These are phyloP conservation scores for Otolemur crassicaudatus DNA, from an alignment of 2,797 vertebrate genomes.

Conservation along the genomic window DNA sequence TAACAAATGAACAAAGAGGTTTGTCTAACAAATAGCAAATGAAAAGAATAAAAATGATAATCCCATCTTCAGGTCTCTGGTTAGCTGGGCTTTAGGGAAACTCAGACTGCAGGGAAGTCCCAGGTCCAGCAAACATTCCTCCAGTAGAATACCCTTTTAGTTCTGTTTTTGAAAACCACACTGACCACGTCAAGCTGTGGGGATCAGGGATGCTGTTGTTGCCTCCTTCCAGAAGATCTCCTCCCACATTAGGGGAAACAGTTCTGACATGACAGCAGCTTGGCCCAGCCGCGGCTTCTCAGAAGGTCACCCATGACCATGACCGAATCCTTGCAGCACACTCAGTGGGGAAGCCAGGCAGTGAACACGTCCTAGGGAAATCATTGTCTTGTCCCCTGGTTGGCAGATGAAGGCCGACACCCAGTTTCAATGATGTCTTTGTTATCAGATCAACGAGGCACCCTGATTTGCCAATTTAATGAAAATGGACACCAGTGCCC, in stretches of 20 bases:
- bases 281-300: slow-evolving; percentile 80
- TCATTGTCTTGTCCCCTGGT: slow-evolving; percentile 83
- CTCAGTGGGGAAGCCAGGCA: slow-evolving; percentile 79
- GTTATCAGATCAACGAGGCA: slow-evolving; percentile 93
- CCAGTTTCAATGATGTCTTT: slow-evolving; percentile 89
- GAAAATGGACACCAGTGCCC: slow-evolving; percentile 95
- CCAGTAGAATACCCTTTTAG: background rate
- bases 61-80: background rate
- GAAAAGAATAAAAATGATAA: background rate
- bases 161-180: slow-evolving; percentile 18
- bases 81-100: background rate
- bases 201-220: background rate
- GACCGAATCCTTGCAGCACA: slow-evolving; percentile 81
- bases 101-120: background rate
- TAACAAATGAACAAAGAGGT: background rate
- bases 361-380: slow-evolving; percentile 82
- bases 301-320: slow-evolving; percentile 88
- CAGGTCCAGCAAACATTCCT: background rate
- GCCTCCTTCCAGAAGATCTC: slow-evolving; percentile 30
- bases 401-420: slow-evolving; percentile 85
- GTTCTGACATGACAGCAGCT: slow-evolving; percentile 77
- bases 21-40: background rate
- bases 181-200: background rate
- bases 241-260: slow-evolving; percentile 41
- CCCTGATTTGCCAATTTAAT: slow-evolving; percentile 96